A percentile compares a stretch with the other conserved stretches of the same genome.
phyloP scores from a whole-genome alignment of 1,140 invertebrate species.

The Drosophila truncata region DNA sequence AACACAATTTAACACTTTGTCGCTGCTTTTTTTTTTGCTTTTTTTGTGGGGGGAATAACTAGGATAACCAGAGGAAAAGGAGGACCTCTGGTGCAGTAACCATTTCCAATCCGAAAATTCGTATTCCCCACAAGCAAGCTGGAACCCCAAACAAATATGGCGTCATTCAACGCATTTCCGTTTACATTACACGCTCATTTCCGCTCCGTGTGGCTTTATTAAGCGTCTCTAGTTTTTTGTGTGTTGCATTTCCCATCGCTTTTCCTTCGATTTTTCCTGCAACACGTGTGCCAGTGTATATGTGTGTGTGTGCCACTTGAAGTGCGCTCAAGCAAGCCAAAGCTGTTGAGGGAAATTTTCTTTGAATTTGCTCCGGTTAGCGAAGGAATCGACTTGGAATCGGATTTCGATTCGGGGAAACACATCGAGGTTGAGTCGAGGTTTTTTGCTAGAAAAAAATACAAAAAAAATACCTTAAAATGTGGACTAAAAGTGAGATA shows the following conservation, averaged over 20 bases:
- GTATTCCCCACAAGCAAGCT: constrained; percentile 5
- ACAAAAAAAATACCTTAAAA: neutral
- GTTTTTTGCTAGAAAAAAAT: neutral
- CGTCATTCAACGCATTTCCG: constrained; percentile 80
- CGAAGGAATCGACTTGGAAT: constrained; percentile 51
- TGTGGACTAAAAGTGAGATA: neutral
- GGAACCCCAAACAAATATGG: constrained; percentile 64
- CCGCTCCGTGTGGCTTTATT: constrained; percentile 81
- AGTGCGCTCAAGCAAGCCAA: constrained; percentile 67
- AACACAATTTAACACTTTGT: constrained; percentile 83
- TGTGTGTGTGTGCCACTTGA: constrained; percentile 58
- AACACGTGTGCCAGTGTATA: constrained; percentile 22
- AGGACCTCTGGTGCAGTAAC: constrained; percentile 4
- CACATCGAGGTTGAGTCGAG: constrained; percentile 2
- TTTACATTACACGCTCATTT: constrained; percentile 83
- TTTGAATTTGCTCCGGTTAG: constrained; percentile 66
- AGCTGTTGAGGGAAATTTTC: constrained; percentile 63
- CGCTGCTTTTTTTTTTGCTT: constrained; percentile 32
- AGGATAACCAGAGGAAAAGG: constrained; percentile 28
- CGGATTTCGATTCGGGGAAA: constrained; percentile 27
- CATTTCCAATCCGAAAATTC: neutral
- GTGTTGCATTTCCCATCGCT: constrained; percentile 46
- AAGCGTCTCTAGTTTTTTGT: constrained; percentile 60
- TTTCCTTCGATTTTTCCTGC: constrained; percentile 16
- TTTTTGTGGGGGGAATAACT: constrained; percentile 37